A percentile compares a stretch with the other conserved stretches of the same genome.
These are phyloP conservation scores for Rhamphomyia laevipes DNA, from an alignment of 2,888 invertebrate species.

Conservation along the genomic window DNA sequence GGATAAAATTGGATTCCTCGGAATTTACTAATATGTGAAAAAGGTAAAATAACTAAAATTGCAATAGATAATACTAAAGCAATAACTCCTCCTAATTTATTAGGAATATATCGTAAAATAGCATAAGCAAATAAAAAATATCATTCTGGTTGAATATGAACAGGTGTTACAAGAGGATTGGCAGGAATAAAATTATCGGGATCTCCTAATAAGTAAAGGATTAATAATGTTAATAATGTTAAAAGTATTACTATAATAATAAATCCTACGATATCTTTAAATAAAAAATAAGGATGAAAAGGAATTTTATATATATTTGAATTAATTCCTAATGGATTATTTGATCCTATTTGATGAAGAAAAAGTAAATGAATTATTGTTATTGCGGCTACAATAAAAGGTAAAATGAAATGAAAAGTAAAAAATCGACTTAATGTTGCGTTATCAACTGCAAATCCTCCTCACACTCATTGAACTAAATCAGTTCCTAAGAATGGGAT, in stretches of 20 bases:
- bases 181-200: slow-evolving; percentile 60
- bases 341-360: slow-evolving; percentile 55
- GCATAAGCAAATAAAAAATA: slow-evolving; percentile 75
- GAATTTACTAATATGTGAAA: slow-evolving; percentile 44
- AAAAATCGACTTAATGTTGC: slow-evolving; percentile 64
- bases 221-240: slow-evolving; percentile 41
- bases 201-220: slow-evolving; percentile 51
- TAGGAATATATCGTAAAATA: slow-evolving; percentile 67
- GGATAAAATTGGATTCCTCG: slow-evolving; percentile 50
- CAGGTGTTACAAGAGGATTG: slow-evolving; percentile 44
- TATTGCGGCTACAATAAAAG: slow-evolving; percentile 52
- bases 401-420: slow-evolving; percentile 59
- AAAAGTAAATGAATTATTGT: slow-evolving; percentile 52
- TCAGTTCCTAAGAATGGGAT: slow-evolving; percentile 53
- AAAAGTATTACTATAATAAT: slow-evolving; percentile 44
- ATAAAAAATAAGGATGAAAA: slow-evolving; percentile 53
- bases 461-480: slow-evolving; percentile 62
- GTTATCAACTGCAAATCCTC: slow-evolving; percentile 61
- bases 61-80: slow-evolving; percentile 45
- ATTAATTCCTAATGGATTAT: slow-evolving; percentile 52
- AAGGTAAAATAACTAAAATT: slow-evolving; percentile 51
- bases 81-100: slow-evolving; percentile 62
- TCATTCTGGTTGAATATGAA: slow-evolving; percentile 75
- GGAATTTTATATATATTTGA: slow-evolving; percentile 56
- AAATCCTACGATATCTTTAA: slow-evolving; percentile 52